Base-by-base conservation (phyloP, 2,113 vertebrate genomes). In the Eurypyga helias region DNA sequence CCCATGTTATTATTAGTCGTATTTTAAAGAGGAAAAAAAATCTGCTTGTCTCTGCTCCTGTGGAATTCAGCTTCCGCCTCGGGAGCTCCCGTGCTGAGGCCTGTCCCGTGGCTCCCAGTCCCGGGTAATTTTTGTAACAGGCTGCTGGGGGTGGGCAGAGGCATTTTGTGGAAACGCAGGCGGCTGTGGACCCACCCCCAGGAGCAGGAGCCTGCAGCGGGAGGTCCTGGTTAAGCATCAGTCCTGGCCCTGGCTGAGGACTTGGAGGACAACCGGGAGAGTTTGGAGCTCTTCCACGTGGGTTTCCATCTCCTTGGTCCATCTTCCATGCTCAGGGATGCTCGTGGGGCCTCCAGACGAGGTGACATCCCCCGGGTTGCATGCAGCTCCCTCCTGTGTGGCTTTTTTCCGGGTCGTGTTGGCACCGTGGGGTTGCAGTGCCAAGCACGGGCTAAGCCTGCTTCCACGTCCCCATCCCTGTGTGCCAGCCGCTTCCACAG, bases 401-500 rank as follows among this genome's bases (percentile, higher is more conserved):
- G 77, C 29, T 72, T 54, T 61, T 41, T 36, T 52, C 81, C 0
- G 0, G 21, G 36, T 71, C 77, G 9, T 10, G 6, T 25, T 33
- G 51, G 31, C 52, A 19, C 58, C 2, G 2, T 1, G 20, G 60
- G 61, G 36, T 48, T 17, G 7, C 34, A 21, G 16, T 67, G 60
- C 34, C 48, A 1, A 3, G 17, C 3, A 3, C 1, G 4, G 46
- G 51, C 69, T 62, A 41, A 52, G 28, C 73, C 54, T 79, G 11
- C 29, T 7, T 34, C 25, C 57, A 65, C 43, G 31, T 65, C 25
- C 57, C 71, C 43, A 34, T 65, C 58, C 51, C 43, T 2, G 0
- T n/a, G 43, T 45, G 57, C 58, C 1, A 0, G 25, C 7, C 1
- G 6, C 28, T 54, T 60, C 3, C 1, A 6, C 0, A 1, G 58